Evolutionary conservation across 30 jellyfish, hydroid and myxozoan genomes (phyloP).

Genomic region (Calvadosia cruxmelitensis): DNA sequence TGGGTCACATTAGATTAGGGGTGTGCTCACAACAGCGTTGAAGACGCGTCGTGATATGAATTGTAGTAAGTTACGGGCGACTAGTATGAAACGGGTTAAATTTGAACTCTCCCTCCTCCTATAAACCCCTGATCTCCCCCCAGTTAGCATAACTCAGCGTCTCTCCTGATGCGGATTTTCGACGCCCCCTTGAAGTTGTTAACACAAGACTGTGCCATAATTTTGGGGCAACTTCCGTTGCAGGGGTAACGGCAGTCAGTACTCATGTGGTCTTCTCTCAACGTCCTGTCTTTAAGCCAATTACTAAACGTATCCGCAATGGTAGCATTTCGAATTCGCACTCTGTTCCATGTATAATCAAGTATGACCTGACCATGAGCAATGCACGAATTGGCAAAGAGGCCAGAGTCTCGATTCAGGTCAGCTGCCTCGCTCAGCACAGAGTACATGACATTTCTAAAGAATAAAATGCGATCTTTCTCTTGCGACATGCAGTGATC

Average conservation of each 20-base stretch:
- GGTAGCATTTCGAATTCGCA: conserved; percentile 42
- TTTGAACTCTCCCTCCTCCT: too few species aligned
- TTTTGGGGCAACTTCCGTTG: conserved; percentile 85
- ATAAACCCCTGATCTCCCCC: too few species aligned
- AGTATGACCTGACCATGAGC: conserved; percentile 93
- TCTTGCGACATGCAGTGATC: conserved; percentile 38
- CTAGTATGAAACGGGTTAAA: too few species aligned
- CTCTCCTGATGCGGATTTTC: conserved; percentile 28
- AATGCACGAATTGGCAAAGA: conserved; percentile 84
- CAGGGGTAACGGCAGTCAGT: conserved; percentile 83
- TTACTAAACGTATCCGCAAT: conserved; percentile 49
- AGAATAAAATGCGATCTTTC: conserved; percentile 44
- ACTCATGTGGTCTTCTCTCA: conserved; percentile 12
- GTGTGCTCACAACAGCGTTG: too few species aligned
- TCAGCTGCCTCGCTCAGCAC: conserved; percentile 19
- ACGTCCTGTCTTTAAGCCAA: conserved; percentile 39
- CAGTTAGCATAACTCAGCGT: conserved; percentile 65
- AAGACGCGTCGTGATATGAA: too few species aligned
- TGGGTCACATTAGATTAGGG: too few species aligned
- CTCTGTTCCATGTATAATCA: conserved; percentile 88
- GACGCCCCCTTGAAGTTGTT: conserved; percentile 60
- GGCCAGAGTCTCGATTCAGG: conserved; percentile 34
- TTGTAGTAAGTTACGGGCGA: too few species aligned
- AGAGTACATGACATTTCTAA: conserved; percentile 56
- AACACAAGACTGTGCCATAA: conserved; percentile 67